Base-by-base conservation (phyloP, 1,140 invertebrate species). In the Manduca sexta region DNA sequence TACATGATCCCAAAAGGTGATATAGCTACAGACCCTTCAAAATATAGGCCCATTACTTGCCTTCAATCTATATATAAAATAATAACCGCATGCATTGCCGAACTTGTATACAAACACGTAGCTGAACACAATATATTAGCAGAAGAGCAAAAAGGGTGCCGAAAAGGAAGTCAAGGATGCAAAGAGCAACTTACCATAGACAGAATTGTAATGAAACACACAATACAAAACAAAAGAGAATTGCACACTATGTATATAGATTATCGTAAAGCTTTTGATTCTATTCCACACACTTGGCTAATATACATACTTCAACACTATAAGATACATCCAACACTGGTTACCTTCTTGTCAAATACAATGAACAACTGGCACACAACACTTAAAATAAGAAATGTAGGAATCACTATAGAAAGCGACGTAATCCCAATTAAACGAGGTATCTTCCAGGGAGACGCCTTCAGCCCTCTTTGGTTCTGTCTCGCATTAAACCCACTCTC, bases 251-350 rank as follows among this genome's bases (percentile, higher is more conserved):
- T 48, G 39, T 59, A 50, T 26, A 54, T 59, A 2, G 56, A 59
- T 31, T 59, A 59, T 18, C 17, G 42, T 16, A 59, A 57, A 16
- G 55, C 55, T 0, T 57, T 49, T 37, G 55, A 57, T 29, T 57
- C 49, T 0, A 46, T 57, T 7, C 56, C 56, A 11, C 56, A 59
- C 13, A 48, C 15, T 16, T 59, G 56, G 56, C 30, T 59, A 2
- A 10, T 59, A 17, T 12, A 58, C 8, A 14, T 51, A 4, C 14
- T 59, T 21, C n/a, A 45, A n/a, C 37, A 31, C 3, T 54, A 53
- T 40, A 53, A 53, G 50, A 49, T 58, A 3, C 45, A 58, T 12
- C 49, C 42, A 31, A 44, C 1, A 16, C 17, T 58, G 4, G 29
- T 44, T 10, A 10, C 17, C 0, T 55, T 55, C 13, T 29, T 55